phyloP scores from a whole-genome alignment of 2,797 vertebrate species.

The Hemitrygon akajei region DNA sequence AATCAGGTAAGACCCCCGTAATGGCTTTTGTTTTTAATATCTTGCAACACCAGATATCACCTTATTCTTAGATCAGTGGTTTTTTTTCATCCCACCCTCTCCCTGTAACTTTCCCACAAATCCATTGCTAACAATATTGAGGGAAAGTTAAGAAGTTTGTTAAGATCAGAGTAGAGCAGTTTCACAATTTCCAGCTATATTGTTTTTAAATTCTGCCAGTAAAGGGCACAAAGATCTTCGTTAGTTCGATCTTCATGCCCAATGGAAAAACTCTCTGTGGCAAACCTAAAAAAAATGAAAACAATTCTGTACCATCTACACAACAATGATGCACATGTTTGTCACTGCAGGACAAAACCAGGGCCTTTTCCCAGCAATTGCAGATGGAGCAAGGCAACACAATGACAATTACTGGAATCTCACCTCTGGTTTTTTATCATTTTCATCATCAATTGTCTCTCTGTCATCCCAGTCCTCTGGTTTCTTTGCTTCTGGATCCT shows the following conservation, averaged over 20 bases:
- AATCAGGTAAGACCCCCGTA: background rate
- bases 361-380: background rate
- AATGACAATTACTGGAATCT: conserved; percentile 1
- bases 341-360: background rate
- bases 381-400: background rate
- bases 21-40: background rate
- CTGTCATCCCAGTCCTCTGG: conserved; percentile 81
- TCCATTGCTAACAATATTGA: background rate
- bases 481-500: conserved; percentile 78
- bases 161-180: background rate
- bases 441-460: conserved; percentile 71
- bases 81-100: background rate
- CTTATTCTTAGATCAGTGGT: background rate
- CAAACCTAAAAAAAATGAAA: no score
- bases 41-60: background rate
- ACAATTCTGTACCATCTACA: background rate
- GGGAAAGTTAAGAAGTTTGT: background rate
- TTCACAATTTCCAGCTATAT: background rate
- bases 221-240: background rate
- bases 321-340: background rate
- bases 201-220: background rate
- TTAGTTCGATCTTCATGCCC: background rate
- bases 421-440: conserved; percentile 77
- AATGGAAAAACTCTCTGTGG: background rate
- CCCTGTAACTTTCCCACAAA: no score